A percentile compares a stretch with the other conserved stretches of the same genome.
phyloP scores from a whole-genome alignment of 1,140 invertebrate species.

The Agrypnia vestita region DNA sequence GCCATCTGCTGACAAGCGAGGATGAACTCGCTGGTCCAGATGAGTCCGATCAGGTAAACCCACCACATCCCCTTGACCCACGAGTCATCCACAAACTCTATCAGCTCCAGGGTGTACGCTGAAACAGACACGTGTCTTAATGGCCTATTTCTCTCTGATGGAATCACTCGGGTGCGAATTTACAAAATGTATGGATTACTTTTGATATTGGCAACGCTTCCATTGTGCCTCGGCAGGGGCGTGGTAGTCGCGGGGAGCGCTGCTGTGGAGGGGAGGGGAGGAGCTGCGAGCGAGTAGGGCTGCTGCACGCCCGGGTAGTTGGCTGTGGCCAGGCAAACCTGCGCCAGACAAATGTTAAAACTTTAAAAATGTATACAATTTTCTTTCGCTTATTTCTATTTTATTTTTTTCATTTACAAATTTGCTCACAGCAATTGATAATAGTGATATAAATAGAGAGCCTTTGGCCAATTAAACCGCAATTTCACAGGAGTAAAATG shows the following conservation, averaged over 20 bases:
- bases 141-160: too few species aligned
- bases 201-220: conserved; percentile 38
- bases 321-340: conserved; percentile 77
- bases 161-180: too few species aligned
- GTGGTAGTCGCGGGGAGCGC: neutral
- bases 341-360: too few species aligned
- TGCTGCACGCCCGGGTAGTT: conserved; percentile 68
- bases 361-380: too few species aligned
- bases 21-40: conserved; percentile 94
- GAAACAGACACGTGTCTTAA: conserved; percentile 5
- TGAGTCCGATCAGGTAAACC: conserved; percentile 89
- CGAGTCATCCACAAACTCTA: conserved; percentile 68
- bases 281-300: conserved; percentile 13
- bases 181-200: conserved; percentile 1
- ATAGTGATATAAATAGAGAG: too few species aligned
- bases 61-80: conserved; percentile 93
- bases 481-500: too few species aligned
- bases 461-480: too few species aligned
- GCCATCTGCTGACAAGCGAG: conserved; percentile 93
- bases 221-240: conserved; percentile 10
- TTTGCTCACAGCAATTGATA: too few species aligned
- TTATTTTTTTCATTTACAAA: too few species aligned
- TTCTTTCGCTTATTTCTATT: too few species aligned
- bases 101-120: conserved; percentile 64
- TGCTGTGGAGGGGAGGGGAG: neutral